Evolutionary conservation across 2,113 vertebrate species (phyloP).

Genomic region (Nycticryphes semicollaris): DNA sequence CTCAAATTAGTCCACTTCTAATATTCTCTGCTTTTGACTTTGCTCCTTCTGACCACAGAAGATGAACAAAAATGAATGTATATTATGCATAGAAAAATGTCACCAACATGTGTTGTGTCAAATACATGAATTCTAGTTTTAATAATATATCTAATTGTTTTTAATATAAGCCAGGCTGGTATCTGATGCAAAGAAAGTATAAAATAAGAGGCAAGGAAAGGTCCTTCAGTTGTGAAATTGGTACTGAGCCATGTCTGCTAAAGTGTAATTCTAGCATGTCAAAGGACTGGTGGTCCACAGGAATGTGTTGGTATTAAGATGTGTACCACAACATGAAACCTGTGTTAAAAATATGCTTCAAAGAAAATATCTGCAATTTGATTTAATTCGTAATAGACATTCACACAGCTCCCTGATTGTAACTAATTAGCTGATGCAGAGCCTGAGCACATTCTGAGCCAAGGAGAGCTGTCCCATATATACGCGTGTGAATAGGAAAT

Average conservation of each 20-base stretch:
- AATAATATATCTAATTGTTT: background rate
- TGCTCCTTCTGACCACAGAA: background rate
- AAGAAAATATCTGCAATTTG: background rate
- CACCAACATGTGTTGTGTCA: background rate
- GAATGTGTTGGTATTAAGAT: background rate
- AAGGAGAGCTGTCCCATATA: background rate
- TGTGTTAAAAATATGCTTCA: background rate
- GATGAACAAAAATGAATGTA: background rate
- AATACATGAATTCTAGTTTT: background rate
- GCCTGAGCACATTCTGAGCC: background rate
- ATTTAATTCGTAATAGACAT: background rate
- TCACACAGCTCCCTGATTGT: background rate
- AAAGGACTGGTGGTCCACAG: background rate
- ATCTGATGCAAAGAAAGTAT: background rate
- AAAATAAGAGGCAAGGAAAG: background rate
- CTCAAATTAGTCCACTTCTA: background rate
- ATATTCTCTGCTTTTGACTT: background rate
- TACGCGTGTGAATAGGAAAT: background rate
- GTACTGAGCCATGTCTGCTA: background rate
- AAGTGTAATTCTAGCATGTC: background rate
- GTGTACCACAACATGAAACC: background rate
- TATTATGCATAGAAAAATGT: background rate
- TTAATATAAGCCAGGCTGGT: background rate
- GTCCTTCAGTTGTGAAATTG: background rate
- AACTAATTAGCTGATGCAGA: background rate